Percentiles rank a stretch among this genome's conserved stretches.
These are phyloP conservation scores for Taeniopygia guttata DNA, from an alignment of 2,797 vertebrate species.

Conservation along the genomic window DNA sequence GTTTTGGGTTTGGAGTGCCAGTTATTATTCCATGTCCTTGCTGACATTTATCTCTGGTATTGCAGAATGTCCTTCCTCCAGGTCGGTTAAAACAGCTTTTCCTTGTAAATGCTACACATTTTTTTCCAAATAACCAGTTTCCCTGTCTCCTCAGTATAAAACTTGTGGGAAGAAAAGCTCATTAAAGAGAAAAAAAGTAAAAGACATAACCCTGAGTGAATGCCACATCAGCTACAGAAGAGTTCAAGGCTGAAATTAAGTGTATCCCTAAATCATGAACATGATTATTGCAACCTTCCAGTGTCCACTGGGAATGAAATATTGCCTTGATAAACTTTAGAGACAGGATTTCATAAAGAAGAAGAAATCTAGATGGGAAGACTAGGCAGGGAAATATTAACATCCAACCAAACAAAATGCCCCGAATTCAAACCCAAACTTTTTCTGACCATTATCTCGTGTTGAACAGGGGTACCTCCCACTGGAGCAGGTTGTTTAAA, in stretches of 20 bases:
- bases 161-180: not conserved
- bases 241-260: not conserved
- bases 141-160: not conserved
- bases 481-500: not conserved
- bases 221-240: not conserved
- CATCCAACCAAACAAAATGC: rapidly evolving
- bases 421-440: not conserved
- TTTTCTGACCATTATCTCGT: not conserved
- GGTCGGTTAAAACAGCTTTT: not conserved
- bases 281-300: not conserved
- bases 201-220: not conserved
- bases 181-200: not conserved
- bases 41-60: not conserved
- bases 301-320: not conserved
- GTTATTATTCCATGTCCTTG: not conserved
- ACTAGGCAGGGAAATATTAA: not conserved
- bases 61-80: not conserved
- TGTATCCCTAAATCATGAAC: not conserved
- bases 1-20: not conserved
- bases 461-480: not conserved
- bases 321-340: not conserved
- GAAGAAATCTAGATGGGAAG: not conserved
- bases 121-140: not conserved
- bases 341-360: not conserved
- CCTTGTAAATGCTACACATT: not conserved